Evolutionary conservation across 2,888 invertebrate species (phyloP), one percentile per base, ranked within the genome.

Genomic region (Gymnosoma rotundatum): DNA sequence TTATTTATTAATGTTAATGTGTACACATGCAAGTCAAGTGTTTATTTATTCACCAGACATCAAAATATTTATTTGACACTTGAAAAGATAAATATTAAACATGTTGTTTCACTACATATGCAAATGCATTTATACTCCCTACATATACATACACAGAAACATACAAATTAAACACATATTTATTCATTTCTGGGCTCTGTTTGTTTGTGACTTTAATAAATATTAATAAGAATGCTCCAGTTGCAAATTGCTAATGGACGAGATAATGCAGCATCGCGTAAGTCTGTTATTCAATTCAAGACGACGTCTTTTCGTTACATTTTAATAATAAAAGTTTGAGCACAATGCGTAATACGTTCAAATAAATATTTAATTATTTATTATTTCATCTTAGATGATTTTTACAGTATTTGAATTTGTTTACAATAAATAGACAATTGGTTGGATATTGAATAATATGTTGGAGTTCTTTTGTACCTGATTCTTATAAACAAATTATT

Each of bases 11-110:
- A 73, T 66, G 48, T 63, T 80, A 67, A 45, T 73, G 36, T 60
- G 42, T 58, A 67, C 48, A 38, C 50, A 25, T 75, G 52, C 56
- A 56, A 73, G 83, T 48, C 66, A 70, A 78, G 85, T 82, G 85
- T 83, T 82, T 85, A 76, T 85, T 85, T 85, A 76, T 85, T 85
- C 74, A 78, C 70, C 81, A 78, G 81, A 69, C 84, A 81, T 74
- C 78, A 84, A 84, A 81, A 84, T 84, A 84, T 84, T 84, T 84
- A 84, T 84, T 81, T 84, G 84, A 81, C 84, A 84, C 84, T 81
- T 84, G 84, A 78, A 84, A 74, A 84, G 84, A 84, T 84, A 84
- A 84, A 84, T 78, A 81, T 81, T 81, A 73, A 81, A 84, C 74
- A 70, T 78, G 74, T 48, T 64, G 73, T 42, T 79, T 64, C 38